Base-by-base conservation (phyloP, 2,888 invertebrate genomes). In the Eilema griseolum region DNA sequence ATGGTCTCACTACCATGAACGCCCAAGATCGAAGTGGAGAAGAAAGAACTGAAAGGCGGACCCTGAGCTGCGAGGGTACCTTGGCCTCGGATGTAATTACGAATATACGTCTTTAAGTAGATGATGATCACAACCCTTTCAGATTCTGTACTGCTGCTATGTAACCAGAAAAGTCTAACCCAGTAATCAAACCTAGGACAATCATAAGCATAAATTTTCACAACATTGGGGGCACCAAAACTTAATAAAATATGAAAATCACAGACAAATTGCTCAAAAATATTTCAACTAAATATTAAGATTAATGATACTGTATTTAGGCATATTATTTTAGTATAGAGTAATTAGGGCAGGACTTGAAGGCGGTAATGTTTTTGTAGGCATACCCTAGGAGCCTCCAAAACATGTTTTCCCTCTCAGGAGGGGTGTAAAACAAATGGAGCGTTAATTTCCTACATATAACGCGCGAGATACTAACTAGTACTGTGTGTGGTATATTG, bases 331-430 rank as follows among this genome's bases (percentile, higher is more conserved):
- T 87, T 85, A 88, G 88, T 88, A 76, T 82, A 74, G 69, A 80
- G 74, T 77, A 74, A 81, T 82, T 82, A 76, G 66, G 67, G 66
- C 61, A 67, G 73, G 76, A 74, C 76, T 78, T 73, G 75, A 77
- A 74, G 77, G 75, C 70, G 70, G 69, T 73, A 72, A 80, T 83
- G 81, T 84, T 86, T 85, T 81, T 79, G 77, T 81, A 80, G 78
- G 75, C 67, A 67, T 74, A 74, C 80, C 71, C 71, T 76, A 80
- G 82, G 83, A 86, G 83, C 85, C 81, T 80, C 83, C 72, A 79
- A 80, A 88, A 90, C 89, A 90, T 76, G 89, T 71, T 85, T 88
- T 86, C 79, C 81, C 89, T 88, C 85, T 89, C 83, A 85, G 78
- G 65, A 72, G 79, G 75, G 83, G 73, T 82, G 75, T 70, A 65